Percentiles rank a stretch among this genome's conserved stretches.
Conservation (phyloP, 1,140 invertebrate species). For the Megathymus violae region DNA sequence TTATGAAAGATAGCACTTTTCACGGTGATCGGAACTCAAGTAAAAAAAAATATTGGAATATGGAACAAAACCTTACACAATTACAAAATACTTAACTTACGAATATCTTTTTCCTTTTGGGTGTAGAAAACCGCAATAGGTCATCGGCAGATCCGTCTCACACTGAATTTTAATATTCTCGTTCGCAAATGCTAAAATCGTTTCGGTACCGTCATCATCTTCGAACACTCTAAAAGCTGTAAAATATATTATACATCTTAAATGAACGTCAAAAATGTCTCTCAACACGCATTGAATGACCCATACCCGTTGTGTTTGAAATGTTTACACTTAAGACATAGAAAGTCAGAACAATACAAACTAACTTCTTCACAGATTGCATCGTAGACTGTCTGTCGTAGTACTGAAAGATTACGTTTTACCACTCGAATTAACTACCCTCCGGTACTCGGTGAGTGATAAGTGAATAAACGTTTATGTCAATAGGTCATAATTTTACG, state of each 20-base stretch:
- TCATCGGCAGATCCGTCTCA: slow-evolving; percentile 62
- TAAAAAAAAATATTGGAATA: slow-evolving; percentile 16
- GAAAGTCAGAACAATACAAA: slow-evolving; percentile 14
- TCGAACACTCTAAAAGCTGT: slow-evolving; percentile 63
- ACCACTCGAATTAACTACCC: slow-evolving; percentile 38
- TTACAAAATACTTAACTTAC: slow-evolving; percentile 54
- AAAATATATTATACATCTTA: slow-evolving; percentile 22
- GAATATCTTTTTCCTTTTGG: slow-evolving; percentile 68
- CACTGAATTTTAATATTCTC: slow-evolving; percentile 67
- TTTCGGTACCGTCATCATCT: slow-evolving; percentile 55
- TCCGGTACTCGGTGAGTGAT: slow-evolving; percentile 26
- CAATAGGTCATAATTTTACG: slow-evolving; percentile 51
- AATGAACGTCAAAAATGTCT: no score
- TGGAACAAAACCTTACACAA: slow-evolving; percentile 1
- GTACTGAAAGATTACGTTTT: neutral
- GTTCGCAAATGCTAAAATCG: slow-evolving; percentile 65
- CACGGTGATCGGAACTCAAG: no score
- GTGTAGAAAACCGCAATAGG: slow-evolving; percentile 72
- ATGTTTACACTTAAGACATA: slow-evolving; percentile 25
- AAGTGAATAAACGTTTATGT: slow-evolving; percentile 35
- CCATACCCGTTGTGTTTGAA: slow-evolving; percentile 36
- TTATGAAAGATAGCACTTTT: no score
- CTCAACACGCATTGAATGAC: no score
- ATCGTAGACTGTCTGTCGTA: neutral
- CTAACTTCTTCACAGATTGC: slow-evolving; percentile 4